Evolutionary conservation across 1,140 invertebrate genomes (phyloP).

Genomic region (Asbolus verrucosus): DNA sequence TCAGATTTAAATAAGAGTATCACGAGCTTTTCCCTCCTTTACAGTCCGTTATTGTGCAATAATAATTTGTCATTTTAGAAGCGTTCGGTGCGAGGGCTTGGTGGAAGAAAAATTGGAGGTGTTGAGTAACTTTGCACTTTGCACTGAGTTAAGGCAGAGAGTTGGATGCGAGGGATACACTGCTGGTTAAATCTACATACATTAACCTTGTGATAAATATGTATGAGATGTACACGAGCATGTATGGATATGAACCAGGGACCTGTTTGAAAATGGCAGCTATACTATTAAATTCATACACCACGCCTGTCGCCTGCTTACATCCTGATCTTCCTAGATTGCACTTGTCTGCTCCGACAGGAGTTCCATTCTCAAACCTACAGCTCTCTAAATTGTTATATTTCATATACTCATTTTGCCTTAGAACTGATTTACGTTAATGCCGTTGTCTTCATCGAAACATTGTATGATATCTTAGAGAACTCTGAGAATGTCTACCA

Average conservation of each 20-base stretch:
- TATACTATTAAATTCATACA: constrained; percentile 45
- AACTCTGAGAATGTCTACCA: no score
- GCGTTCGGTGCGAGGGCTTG: no score
- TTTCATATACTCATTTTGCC: no score
- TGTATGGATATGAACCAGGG: constrained; percentile 42
- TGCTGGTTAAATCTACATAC: constrained; percentile 45
- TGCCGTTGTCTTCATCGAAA: no score
- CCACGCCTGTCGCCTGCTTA: constrained; percentile 44
- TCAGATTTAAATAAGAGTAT: background rate
- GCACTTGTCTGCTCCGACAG: constrained; percentile 43
- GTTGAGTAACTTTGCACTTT: constrained; percentile 19
- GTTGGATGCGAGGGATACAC: background rate
- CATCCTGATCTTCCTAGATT: constrained; percentile 40
- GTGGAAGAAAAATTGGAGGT: no score
- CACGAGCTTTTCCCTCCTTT: no score
- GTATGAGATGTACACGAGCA: constrained; percentile 43
- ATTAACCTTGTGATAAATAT: constrained; percentile 47
- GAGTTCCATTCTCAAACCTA: no score
- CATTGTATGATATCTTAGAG: no score
- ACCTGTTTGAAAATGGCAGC: constrained; percentile 46
- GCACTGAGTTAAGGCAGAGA: constrained; percentile 7
- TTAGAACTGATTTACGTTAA: no score
- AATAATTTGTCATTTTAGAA: background rate
- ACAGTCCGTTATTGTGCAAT: no score
- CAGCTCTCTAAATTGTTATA: no score